Evolutionary conservation across 2,113 vertebrate genomes (phyloP), one percentile per base, ranked within the genome.

Genomic region (Theristicus caerulescens): DNA sequence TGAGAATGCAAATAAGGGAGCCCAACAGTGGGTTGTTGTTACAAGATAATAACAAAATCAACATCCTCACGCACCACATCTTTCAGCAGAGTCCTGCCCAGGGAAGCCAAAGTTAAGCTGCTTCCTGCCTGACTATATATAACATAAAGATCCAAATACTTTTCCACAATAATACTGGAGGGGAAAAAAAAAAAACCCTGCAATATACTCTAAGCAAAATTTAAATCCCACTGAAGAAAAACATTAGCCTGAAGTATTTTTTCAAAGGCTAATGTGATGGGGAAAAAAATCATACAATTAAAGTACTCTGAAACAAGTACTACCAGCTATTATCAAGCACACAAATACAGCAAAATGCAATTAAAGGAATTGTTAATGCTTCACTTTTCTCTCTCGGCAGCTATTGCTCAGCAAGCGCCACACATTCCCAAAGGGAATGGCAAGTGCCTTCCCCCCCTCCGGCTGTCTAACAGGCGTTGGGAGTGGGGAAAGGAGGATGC

Each of bases 1-100:
- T 91, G 85, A 94, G 96, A 96, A 97, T 95, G 89, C 93, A 96
- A 96, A 96, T 86, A 87, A 94, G 91, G 66, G 62, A 90, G 91
- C 87, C 74, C 83, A 80, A 70, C 58, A 69, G 93, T 34, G 26
- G 16, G 52, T 26, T 88, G 71, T 40, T 93, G 74, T 85, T 67
- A 88, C 65, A 65, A 86, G 83, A 92, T 24, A 93, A 93, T 47
- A 94, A 88, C 18, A 90, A 90, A 93, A 92, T 74, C 86, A 61
- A 74, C 90, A 58, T 55, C 72, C 25, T 97, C 94, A 78, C 4
- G 7, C 72, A 42, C 67, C 78, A 40, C 58, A 34, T 93, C 95
- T 73, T 86, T 71, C 80, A 40, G 88, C 54, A 10, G 49, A 77
- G 81, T 91, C 69, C 65, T 81, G 92, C 72, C 72, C 71, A 59